These are phyloP conservation scores for Dromius quadrimaculatus DNA, from an alignment of 2,888 invertebrate genomes.

Conservation along the genomic window DNA sequence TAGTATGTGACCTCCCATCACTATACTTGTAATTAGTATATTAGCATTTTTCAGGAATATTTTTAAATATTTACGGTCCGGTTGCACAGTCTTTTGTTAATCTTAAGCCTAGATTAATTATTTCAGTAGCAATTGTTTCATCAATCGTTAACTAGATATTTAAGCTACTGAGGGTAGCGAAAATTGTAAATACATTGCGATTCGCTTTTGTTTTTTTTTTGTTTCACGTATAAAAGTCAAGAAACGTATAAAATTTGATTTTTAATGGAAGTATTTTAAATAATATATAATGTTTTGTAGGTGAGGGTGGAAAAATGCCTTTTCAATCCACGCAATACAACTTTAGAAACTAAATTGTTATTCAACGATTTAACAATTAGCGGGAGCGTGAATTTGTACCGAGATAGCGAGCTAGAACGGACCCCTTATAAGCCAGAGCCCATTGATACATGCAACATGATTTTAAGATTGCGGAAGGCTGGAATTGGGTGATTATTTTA, in stretches of 20 bases:
- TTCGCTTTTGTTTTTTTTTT: background rate
- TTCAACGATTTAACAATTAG: slow-evolving; percentile 86
- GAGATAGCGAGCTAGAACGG: slow-evolving; percentile 66
- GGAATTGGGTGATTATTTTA: slow-evolving; percentile 78
- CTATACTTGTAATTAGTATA: too few species aligned
- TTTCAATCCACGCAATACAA: slow-evolving; percentile 80
- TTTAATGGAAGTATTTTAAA: slow-evolving; percentile 21
- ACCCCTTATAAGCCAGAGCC: slow-evolving; percentile 63
- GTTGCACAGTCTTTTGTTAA: too few species aligned
- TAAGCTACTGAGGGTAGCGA: too few species aligned
- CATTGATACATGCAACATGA: slow-evolving; percentile 78
- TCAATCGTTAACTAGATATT: too few species aligned
- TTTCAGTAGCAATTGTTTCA: too few species aligned
- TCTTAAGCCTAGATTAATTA: too few species aligned
- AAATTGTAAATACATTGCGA: too few species aligned
- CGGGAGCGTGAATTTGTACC: slow-evolving; percentile 76
- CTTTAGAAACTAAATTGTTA: slow-evolving; percentile 80
- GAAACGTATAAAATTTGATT: slow-evolving; percentile 1
- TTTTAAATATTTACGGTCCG: too few species aligned
- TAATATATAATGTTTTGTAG: slow-evolving; percentile 34
- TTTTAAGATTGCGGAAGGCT: slow-evolving; percentile 79
- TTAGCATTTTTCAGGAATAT: too few species aligned
- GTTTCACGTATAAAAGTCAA: background rate
- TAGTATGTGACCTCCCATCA: too few species aligned
- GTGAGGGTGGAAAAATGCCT: slow-evolving; percentile 78